Evolutionary conservation across 1,140 invertebrate genomes (phyloP).

Genomic region (Drosophila pruinosa): DNA sequence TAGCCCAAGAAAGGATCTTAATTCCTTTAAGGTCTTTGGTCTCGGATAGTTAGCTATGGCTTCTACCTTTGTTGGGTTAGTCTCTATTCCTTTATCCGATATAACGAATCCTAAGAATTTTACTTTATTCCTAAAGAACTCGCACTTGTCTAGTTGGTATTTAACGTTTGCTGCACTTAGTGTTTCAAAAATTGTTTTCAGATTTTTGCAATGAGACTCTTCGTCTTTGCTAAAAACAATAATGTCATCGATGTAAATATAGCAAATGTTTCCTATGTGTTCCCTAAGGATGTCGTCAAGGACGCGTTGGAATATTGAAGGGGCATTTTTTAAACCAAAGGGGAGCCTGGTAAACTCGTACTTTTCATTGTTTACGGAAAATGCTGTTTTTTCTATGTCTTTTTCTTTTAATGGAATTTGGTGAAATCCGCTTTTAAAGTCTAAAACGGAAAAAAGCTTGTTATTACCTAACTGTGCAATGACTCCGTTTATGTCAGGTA

Average conservation of each 20-base stretch:
- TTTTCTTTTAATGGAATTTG: not conserved
- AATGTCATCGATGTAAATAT: not conserved
- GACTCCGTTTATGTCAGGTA: not conserved
- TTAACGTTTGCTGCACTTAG: too few species aligned
- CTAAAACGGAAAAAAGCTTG: not conserved
- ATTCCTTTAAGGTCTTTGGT: too few species aligned
- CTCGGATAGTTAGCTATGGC: too few species aligned
- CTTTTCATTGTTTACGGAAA: not conserved
- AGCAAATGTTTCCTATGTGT: not conserved
- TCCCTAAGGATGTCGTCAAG: not conserved
- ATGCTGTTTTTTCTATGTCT: not conserved
- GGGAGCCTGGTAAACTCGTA: not conserved
- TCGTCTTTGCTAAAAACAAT: not conserved
- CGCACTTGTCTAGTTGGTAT: not conserved
- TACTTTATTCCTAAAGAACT: too few species aligned
- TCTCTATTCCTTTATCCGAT: too few species aligned
- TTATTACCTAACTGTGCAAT: not conserved
- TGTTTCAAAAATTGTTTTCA: not conserved
- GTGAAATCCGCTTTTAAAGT: not conserved
- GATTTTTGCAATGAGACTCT: not conserved
- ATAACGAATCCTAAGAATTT: too few species aligned
- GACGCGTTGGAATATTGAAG: not conserved
- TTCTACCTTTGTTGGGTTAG: too few species aligned
- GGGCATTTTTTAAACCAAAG: not conserved
- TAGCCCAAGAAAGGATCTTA: too few species aligned